phyloP scores from a whole-genome alignment of 2,113 vertebrate species.

The Cephalopterus ornatus region DNA sequence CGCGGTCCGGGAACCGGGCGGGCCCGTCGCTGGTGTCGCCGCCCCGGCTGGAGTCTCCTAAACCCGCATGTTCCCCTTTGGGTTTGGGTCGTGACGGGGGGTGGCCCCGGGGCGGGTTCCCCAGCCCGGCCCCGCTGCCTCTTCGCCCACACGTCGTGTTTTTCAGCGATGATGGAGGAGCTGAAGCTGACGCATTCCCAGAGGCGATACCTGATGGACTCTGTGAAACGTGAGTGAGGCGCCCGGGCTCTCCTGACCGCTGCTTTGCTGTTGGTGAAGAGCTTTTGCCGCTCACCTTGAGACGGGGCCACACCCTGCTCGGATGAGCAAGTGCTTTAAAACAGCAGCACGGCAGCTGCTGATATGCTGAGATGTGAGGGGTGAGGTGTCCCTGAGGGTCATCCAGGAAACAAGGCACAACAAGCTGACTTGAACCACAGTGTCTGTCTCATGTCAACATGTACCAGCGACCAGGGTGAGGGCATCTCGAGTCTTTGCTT shows the following conservation, averaged over 20 bases:
- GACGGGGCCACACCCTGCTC: neutral
- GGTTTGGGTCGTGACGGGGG: no score
- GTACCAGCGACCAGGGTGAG: neutral
- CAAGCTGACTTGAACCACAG: neutral
- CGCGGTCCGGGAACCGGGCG: neutral
- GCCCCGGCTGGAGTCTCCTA: no score
- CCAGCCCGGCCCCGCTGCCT: neutral
- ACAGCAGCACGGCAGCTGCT: neutral
- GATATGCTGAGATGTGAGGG: fast-evolving
- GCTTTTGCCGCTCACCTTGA: neutral
- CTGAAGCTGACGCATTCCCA: slow-evolving; percentile 79
- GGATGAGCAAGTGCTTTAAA: neutral
- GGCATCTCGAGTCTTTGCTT: neutral
- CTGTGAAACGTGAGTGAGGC: slow-evolving; percentile 74
- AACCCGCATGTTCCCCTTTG: neutral
- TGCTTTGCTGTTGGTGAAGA: neutral
- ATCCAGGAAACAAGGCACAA: neutral
- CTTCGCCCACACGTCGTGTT: neutral
- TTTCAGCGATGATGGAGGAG: slow-evolving; percentile 89
- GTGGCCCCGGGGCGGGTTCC: neutral
- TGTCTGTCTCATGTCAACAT: neutral
- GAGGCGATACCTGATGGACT: slow-evolving; percentile 75
- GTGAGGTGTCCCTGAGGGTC: neutral
- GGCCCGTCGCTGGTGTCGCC: neutral
- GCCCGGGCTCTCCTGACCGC: no score